phyloP scores from a whole-genome alignment of 2,888 invertebrate species.

The Sympetrum striolatum region DNA sequence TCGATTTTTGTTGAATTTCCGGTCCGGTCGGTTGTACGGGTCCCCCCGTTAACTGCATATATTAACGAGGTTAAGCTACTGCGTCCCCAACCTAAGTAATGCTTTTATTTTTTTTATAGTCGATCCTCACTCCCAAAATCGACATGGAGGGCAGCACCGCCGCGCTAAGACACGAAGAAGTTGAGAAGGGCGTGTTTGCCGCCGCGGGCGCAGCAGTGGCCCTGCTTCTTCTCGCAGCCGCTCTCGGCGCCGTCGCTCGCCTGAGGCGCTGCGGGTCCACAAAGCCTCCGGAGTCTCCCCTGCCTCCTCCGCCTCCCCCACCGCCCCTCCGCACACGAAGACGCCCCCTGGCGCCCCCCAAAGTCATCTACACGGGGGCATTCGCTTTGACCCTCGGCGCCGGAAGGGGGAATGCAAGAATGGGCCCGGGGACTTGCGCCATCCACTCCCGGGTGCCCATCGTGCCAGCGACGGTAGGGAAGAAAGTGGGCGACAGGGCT shows the following conservation, averaged over 20 bases:
- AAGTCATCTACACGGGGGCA: constrained; percentile 54
- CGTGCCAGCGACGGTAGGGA: not conserved
- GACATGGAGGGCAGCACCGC: constrained; percentile 45
- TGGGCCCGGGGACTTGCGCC: constrained; percentile 6
- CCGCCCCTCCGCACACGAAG: constrained; percentile 47
- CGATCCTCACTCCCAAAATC: constrained; percentile 47
- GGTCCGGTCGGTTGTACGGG: too few relatives aligned
- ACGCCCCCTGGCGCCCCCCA: constrained; percentile 50
- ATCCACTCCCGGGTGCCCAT: not conserved
- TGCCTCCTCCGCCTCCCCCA: constrained; percentile 51
- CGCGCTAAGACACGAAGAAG: constrained; percentile 51
- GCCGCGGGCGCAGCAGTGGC: constrained; percentile 52
- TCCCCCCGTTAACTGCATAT: too few relatives aligned
- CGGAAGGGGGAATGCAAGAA: constrained; percentile 47
- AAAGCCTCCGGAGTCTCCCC: constrained; percentile 46
- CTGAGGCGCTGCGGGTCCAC: constrained; percentile 51
- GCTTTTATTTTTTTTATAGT: not conserved
- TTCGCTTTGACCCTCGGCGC: constrained; percentile 50
- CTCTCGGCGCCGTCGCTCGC: constrained; percentile 51
- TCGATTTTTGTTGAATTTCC: too few relatives aligned
- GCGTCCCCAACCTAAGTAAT: too few relatives aligned
- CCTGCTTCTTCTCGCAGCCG: constrained; percentile 49
- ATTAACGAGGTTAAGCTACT: not conserved
- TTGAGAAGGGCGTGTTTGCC: constrained; percentile 53
- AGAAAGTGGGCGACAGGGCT: not conserved